Evolutionary conservation across 2,797 vertebrate species (phyloP), one percentile per base, ranked within the genome.

Genomic region (Rhinichthys osculus): DNA sequence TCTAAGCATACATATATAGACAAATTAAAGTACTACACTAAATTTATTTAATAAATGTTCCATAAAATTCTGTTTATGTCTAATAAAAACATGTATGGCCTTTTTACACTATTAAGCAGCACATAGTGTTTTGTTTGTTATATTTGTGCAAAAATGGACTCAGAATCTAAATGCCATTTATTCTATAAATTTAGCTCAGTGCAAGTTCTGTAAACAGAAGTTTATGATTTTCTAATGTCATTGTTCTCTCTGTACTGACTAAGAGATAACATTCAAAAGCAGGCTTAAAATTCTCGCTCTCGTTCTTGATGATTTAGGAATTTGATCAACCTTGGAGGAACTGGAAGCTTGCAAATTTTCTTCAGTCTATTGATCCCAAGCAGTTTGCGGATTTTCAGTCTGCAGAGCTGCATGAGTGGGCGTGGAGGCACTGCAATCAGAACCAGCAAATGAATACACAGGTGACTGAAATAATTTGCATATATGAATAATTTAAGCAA

Each of bases 361-460:
- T 93, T 94, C 62, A 97, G 92, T 40, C 96, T 95, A 8, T 92
- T 91, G 16, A 92, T 94, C 74, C 95, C 96, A 1, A 97, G 80
- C 67, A 95, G 80, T 79, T 92, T 92, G 44, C 96, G 93, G n/a
- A 97, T 94, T 87, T 89, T 95, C 82, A 96, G 84, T 69, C 96
- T 94, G 86, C 96, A 96, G 40, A 97, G 95, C 78, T 97, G 96
- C 85, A 92, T 90, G 83, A 97, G 95, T 0, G 96, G 91, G 47
- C 97, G 95, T 0, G 98, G 98, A 4, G 94, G 96, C 14, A 93
- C 98, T 99, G 93, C 74, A 91, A 92, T 69, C 87, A 79, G 83
- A 76, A 76, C 0, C 47, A 27, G 90, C 70, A 47, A 38, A 78
- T 67, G 7, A 54, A 35, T 50, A 78, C 14, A 62, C 21, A 52